Evolutionary conservation across 2,797 vertebrate genomes (phyloP), one percentile per base, ranked within the genome.

Genomic region (Chaetophractus vellerosus): DNA sequence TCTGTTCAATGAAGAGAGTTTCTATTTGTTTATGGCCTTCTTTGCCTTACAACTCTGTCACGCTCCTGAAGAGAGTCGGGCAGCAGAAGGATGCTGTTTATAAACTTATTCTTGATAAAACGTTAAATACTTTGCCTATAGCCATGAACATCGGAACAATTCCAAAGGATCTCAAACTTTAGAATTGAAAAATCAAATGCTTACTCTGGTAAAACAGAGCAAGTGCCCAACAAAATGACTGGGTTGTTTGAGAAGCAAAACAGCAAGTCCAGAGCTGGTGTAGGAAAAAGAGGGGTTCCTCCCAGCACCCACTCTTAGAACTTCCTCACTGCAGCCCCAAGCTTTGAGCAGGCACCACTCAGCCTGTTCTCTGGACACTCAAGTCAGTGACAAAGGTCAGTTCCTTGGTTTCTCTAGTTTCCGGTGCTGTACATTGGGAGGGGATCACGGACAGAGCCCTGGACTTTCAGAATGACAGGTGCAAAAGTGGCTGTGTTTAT

Each of bases 271-370:
- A 41, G 36, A 26, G 28, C n/a, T 41, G 38, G 12, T 72, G 88
- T 19, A 36, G 66, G 78, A 88, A 52, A 6, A 38, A 28, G 36
- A 1, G 6, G 7, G 3, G 9, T 24, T 52, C 15, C 52, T 52
- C 50, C 50, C 50, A 52, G 50, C 50, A 15, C 50, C 50, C 50
- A 16, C 14, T 52, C 50, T 15, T 16, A 15, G 50, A 52, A 52
- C 50, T 15, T 16, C 50, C 50, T 96, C 92, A 61, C 95, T 93
- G 97, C 91, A 97, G 96, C 64, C 52, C 90, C 61, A 94, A 90
- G 80, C 91, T 95, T 96, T 93, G 95, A 94, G 92, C 80, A 95
- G 78, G 90, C 81, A 96, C 84, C 72, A 26, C 23, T 57, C 81
- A 88, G 87, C 90, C 86, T 96, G 79, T 76, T 92, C 72, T 96